Evolutionary conservation across 1,140 invertebrate species (phyloP), one percentile per base, ranked within the genome.

Genomic region (Himalopsyche phryganea): DNA sequence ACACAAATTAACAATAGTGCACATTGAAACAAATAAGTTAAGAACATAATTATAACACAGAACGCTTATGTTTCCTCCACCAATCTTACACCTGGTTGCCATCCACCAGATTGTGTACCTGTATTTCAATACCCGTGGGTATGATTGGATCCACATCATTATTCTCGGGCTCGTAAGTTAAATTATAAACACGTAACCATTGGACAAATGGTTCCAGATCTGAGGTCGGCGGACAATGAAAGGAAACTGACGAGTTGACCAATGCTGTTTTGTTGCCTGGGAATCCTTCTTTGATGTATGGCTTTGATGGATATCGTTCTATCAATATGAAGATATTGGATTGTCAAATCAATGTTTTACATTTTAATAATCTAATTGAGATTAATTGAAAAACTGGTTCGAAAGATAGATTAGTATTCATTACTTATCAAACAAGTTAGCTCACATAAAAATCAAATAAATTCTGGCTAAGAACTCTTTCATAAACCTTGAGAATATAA

Each of bases 241-340:
- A 85, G 19, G 64, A 75, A 17, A 83, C 87, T n/a, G 80, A 85
- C 15, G 81, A 80, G 67, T 90, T 87, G 5, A 87, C 77, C 51
- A 84, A 60, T 11, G 83, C 86, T 1, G 90, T 94, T 61, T 85
- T 74, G 71, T 94, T 95, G 60, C 85, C 81, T 17, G 88, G 89
- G 75, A 84, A 89, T 14, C 85, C 87, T 60, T 84, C 84, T 69
- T 85, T 85, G 66, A 91, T 89, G 67, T 90, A 88, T 19, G 90
- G 90, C 69, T 84, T 85, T 62, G 88, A 85, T 55, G 87, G 88
- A 60, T 85, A 85, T 52, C 89, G 81, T 69, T 90, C 88, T 90
- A 71, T 1, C 17, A 19, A 13, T 35, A 35, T 11, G 47, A 28
- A 9, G 23, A 28, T 14, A 41, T 41, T 41, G 3, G n/a, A n/a